A percentile compares a stretch with the other conserved stretches of the same genome.
Evolutionary conservation across 2,797 vertebrate genomes (phyloP).

Genomic region (Coccyzus lansbergi): DNA sequence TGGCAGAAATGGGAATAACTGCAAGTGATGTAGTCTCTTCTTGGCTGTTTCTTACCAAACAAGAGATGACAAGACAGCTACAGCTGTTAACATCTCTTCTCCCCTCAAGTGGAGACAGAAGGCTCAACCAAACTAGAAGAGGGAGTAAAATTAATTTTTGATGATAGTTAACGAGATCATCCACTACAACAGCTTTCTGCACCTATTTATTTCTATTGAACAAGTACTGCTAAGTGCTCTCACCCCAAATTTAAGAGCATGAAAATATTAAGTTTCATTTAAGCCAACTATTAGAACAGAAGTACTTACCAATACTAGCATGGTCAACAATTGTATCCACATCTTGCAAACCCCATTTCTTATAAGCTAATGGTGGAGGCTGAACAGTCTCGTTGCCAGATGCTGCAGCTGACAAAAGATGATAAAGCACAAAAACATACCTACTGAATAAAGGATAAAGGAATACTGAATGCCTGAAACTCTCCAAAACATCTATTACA

Average conservation of each 20-base stretch:
- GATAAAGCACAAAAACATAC: slow-evolving; percentile 42
- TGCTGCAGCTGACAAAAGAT: slow-evolving; percentile 86
- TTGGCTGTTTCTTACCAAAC: not conserved
- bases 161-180: not conserved
- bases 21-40: not conserved
- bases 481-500: not conserved
- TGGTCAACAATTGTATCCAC: slow-evolving; percentile 93
- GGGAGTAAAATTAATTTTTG: not conserved
- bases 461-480: not conserved
- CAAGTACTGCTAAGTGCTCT: not conserved
- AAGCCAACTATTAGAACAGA: not conserved
- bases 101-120: not conserved
- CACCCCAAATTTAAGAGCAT: not conserved
- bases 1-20: not conserved
- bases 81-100: not conserved
- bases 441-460: slow-evolving; percentile 5
- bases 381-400: slow-evolving; percentile 94
- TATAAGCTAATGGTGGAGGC: slow-evolving; percentile 95
- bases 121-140: not conserved
- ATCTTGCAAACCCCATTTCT: slow-evolving; percentile 98
- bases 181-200: not conserved
- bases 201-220: not conserved
- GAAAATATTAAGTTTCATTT: not conserved
- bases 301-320: slow-evolving; percentile 90
- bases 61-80: not conserved